Percentiles rank a stretch among this genome's conserved stretches.
These are phyloP conservation scores for Plectrocnemia conspersa DNA, from an alignment of 1,140 invertebrate genomes.

Conservation along the genomic window DNA sequence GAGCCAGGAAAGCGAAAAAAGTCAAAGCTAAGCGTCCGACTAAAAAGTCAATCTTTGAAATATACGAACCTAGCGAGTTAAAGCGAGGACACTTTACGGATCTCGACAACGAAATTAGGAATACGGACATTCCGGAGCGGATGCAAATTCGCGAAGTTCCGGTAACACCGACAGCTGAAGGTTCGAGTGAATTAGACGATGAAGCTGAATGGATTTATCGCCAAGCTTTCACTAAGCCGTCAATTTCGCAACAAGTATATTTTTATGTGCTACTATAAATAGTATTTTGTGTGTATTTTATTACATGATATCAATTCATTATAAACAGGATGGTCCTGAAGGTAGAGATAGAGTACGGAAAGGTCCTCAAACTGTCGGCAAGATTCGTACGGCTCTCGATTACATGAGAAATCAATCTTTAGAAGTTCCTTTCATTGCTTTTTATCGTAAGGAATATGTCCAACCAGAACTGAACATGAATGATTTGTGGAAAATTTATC, in stretches of 20 bases:
- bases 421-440: conserved; percentile 97
- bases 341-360: conserved; percentile 48
- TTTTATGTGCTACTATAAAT: not conserved
- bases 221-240: conserved; percentile 81
- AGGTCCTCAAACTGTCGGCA: conserved; percentile 57
- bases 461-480: conserved; percentile 91
- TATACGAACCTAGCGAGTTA: conserved; percentile 96
- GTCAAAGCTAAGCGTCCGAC: conserved; percentile 70
- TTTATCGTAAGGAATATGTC: conserved; percentile 98
- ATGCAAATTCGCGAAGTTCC: conserved; percentile 90
- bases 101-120: conserved; percentile 86
- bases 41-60: conserved; percentile 88
- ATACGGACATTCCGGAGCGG: conserved; percentile 84
- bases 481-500: conserved; percentile 96
- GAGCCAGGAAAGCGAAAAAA: conserved; percentile 53
- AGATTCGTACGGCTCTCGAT: conserved; percentile 91
- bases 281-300: not conserved
- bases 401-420: conserved; percentile 94
- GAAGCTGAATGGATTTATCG: conserved; percentile 98
- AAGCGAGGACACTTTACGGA: conserved; percentile 95
- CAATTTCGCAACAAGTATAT: conserved; percentile 68
- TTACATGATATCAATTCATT: not conserved
- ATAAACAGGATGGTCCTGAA: conserved; percentile 48
- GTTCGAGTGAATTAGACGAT: conserved; percentile 82
- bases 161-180: conserved; percentile 73